Base-by-base conservation (phyloP, 2,797 vertebrate genomes). In the Agapornis canus region DNA sequence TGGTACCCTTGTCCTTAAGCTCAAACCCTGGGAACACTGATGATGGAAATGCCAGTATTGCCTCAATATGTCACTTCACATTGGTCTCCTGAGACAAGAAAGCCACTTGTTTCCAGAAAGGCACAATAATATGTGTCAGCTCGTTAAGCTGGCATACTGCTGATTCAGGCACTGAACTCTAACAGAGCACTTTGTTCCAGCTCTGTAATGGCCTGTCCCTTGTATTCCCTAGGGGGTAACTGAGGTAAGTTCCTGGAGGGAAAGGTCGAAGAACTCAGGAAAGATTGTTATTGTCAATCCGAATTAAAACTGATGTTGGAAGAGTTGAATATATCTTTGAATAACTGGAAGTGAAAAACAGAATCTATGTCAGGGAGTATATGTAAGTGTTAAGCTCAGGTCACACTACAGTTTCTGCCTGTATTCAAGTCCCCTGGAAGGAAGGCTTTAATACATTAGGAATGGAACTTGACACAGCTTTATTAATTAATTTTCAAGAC, bases 111-210 rank as follows among this genome's bases (percentile, higher is more conserved):
- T 85, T 78, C 90, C 82, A 92, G 65, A 97, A 93, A 97, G 92
- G 75, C 92, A 95, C 60, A 64, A 89, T 93, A 82, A 31, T 97
- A 97, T 95, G 80, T 94, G 94, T 94, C 97, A 96, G 94, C 91
- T 97, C 73, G 68, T 97, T 98, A 97, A 96, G 81, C 78, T 77
- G 83, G 79, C 92, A 87, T 60, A 78, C 94, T 96, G 96, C 95
- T 96, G 96, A 97, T 90, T 97, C 97, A 94, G 92, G 66, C 88
- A 72, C 35, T 77, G 70, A 68, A 75, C 82, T 95, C 57, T n/a
- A 27, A 79, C 71, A 25, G 83, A 69, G 49, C 57, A 61, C 94
- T 95, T 91, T 82, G 86, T 96, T 82, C 96, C 65, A 43, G 73
- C 82, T 82, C 82, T 72, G 54, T 92, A 42, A 48, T 47, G 56